Percentiles rank a stretch among this genome's conserved stretches.
Conservation (phyloP, 2,797 vertebrate genomes). For the Chelonia mydas region DNA sequence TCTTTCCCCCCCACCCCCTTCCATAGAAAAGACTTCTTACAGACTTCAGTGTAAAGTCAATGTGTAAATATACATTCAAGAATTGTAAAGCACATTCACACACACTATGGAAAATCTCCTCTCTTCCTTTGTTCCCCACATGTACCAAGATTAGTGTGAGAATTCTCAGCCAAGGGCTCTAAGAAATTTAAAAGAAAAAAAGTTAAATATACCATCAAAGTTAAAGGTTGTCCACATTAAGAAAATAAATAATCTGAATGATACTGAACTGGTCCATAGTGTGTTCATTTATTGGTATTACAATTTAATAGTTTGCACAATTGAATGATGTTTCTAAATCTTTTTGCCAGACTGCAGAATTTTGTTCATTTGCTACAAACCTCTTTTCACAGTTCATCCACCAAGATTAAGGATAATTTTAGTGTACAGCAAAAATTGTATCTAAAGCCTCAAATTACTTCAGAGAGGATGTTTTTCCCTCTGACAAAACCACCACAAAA, state of each 20-base stretch:
- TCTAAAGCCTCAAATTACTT: not conserved
- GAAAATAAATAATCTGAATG: slow-evolving; percentile 83
- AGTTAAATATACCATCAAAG: slow-evolving; percentile 50
- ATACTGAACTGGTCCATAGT: slow-evolving; percentile 47
- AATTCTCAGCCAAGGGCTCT: slow-evolving; percentile 91
- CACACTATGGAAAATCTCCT: slow-evolving; percentile 69
- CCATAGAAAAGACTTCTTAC: slow-evolving; percentile 72
- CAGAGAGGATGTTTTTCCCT: not conserved
- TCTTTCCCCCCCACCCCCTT: slow-evolving; percentile 15
- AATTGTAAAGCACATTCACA: slow-evolving; percentile 76
- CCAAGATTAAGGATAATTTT: not conserved
- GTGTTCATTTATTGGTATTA: slow-evolving; percentile 64
- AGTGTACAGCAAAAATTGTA: not conserved
- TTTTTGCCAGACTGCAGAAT: not conserved
- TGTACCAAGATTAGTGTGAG: slow-evolving; percentile 72
- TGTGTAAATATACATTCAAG: slow-evolving; percentile 78
- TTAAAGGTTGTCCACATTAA: slow-evolving; percentile 88
- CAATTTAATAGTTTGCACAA: not conserved
- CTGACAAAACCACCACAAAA: not conserved
- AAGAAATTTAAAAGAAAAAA: slow-evolving; percentile 79
- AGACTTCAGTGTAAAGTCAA: slow-evolving; percentile 72
- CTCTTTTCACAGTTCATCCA: not conserved
- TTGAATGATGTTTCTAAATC: not conserved
- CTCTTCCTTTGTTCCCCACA: slow-evolving; percentile 63
- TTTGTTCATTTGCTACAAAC: not conserved